These are phyloP conservation scores for Physocephala rufipes DNA, from an alignment of 2,888 invertebrate species.

Conservation along the genomic window DNA sequence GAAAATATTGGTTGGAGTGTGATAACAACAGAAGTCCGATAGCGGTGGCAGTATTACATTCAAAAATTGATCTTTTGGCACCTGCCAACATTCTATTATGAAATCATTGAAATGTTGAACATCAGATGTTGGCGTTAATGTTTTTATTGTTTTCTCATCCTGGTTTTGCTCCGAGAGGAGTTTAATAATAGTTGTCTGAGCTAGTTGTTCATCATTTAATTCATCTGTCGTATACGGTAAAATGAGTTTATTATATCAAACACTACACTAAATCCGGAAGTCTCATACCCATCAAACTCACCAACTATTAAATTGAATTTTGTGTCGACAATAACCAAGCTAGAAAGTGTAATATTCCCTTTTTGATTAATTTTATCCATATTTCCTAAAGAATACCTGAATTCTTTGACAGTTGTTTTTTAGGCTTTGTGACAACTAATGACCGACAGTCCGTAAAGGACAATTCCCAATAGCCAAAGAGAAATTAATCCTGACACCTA, in stretches of 20 bases:
- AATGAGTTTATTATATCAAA: not conserved
- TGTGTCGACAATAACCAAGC: slow-evolving; percentile 56
- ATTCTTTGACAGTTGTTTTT: no score
- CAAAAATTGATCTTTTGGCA: slow-evolving; percentile 38
- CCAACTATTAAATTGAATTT: slow-evolving; percentile 62
- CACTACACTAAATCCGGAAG: not conserved
- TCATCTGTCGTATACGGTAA: slow-evolving; percentile 52
- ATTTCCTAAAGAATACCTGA: no score
- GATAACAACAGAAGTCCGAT: slow-evolving; percentile 56
- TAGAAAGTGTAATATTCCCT: slow-evolving; percentile 56
- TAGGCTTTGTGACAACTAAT: no score
- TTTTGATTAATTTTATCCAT: no score
- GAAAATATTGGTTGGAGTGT: slow-evolving; percentile 55
- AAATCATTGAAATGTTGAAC: slow-evolving; percentile 51
- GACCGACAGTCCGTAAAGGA: no score
- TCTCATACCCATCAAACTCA: slow-evolving; percentile 45
- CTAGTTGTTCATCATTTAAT: slow-evolving; percentile 58
- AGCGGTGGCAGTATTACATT: slow-evolving; percentile 59
- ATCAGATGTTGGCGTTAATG: slow-evolving; percentile 47
- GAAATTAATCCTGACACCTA: no score
- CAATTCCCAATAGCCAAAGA: no score
- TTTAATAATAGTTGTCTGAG: slow-evolving; percentile 55
- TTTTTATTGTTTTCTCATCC: slow-evolving; percentile 49
- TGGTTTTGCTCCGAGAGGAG: slow-evolving; percentile 59
- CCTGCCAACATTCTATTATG: slow-evolving; percentile 45